A percentile compares a stretch with the other conserved stretches of the same genome.
Evolutionary conservation across 2,113 vertebrate species (phyloP).

Genomic region (Diadophis punctatus): DNA sequence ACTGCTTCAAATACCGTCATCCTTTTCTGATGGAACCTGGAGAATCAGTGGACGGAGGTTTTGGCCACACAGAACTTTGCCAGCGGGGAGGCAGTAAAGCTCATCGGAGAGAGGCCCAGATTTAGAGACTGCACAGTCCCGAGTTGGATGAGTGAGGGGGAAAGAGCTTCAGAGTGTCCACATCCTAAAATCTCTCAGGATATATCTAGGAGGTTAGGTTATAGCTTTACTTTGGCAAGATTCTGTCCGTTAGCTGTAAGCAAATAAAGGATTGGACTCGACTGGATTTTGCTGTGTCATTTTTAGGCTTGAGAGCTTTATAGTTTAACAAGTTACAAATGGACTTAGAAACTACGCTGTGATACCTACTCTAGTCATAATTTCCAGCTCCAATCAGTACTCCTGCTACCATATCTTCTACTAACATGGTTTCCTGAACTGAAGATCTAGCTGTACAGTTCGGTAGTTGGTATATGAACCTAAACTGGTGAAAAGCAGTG

Average conservation of each 20-base stretch:
- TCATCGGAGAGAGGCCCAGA: not conserved
- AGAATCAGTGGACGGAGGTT: not conserved
- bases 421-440: not conserved
- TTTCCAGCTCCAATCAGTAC: not conserved
- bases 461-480: not conserved
- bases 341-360: not conserved
- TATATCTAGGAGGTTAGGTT: not conserved
- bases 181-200: not conserved
- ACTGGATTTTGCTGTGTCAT: not conserved
- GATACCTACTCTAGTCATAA: not conserved
- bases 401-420: not conserved
- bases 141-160: not conserved
- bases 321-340: not conserved
- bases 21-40: not conserved
- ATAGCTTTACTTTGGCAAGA: not conserved
- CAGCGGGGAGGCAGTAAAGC: not conserved
- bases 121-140: not conserved
- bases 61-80: not conserved
- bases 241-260: not conserved
- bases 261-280: not conserved
- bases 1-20: not conserved
- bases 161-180: not conserved
- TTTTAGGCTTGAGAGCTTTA: not conserved
- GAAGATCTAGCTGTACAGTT: not conserved
- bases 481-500: not conserved